Evolutionary conservation across 2,797 vertebrate species (phyloP).

Genomic region (Pseudomugil gertrudae): DNA sequence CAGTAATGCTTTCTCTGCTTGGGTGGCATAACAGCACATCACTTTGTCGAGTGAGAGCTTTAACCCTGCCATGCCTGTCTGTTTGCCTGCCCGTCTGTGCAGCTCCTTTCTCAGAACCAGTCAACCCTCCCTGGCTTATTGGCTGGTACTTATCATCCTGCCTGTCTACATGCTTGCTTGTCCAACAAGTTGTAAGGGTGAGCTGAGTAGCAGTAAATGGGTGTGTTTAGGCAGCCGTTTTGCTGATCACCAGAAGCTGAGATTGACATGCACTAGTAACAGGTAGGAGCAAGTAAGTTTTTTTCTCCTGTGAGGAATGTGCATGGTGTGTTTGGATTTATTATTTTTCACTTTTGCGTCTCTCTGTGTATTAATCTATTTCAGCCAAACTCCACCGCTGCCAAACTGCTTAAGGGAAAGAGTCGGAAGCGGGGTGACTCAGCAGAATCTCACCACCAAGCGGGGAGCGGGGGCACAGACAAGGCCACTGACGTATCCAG

Average conservation of each 20-base stretch:
- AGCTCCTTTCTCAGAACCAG: constrained; percentile 65
- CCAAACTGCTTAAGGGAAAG: constrained; percentile 77
- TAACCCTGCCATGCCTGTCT: constrained; percentile 71
- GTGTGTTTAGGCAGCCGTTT: constrained; percentile 63
- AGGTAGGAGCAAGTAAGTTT: constrained; percentile 51
- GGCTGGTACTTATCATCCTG: constrained; percentile 60
- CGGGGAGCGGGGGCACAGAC: constrained; percentile 56
- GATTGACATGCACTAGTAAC: constrained; percentile 50
- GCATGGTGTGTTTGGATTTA: constrained; percentile 25
- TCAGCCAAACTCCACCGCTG: constrained; percentile 77
- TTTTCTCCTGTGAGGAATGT: not conserved
- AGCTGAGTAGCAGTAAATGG: constrained; percentile 62
- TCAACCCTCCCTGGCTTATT: constrained; percentile 57
- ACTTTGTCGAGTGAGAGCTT: constrained; percentile 78
- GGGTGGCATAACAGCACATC: constrained; percentile 82
- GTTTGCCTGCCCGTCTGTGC: constrained; percentile 56
- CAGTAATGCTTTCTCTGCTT: constrained; percentile 83
- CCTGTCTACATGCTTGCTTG: constrained; percentile 40
- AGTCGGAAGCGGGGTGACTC: constrained; percentile 70
- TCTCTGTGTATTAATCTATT: constrained; percentile 47
- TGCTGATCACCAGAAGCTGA: constrained; percentile 57
- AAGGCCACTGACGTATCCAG: constrained; percentile 64
- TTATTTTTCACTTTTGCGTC: constrained; percentile 36
- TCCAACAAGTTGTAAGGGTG: constrained; percentile 75
- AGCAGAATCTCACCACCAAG: constrained; percentile 65